Conservation (phyloP, 2,797 vertebrate genomes). For the Pseudochromis fuscus region DNA sequence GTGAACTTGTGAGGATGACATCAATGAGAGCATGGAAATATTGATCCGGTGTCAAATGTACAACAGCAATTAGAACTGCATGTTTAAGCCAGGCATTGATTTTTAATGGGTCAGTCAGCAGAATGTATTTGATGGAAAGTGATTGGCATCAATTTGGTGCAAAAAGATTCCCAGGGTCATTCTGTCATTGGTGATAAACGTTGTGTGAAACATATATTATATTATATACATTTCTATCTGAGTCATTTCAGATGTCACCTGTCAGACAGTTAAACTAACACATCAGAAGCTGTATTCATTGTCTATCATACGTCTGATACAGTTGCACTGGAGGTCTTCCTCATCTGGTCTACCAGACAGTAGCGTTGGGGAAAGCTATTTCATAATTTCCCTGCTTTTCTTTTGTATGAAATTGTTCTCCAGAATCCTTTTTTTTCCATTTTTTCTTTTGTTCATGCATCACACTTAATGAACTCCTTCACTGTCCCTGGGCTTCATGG, state of each 20-base stretch:
- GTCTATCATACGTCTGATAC: neutral
- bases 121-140: conserved; percentile 1
- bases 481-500: neutral
- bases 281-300: too few relatives aligned
- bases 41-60: conserved; percentile 45
- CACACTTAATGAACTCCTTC: neutral
- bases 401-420: neutral
- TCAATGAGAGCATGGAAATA: conserved; percentile 36
- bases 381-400: neutral
- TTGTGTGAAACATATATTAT: neutral
- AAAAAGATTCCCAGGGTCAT: neutral
- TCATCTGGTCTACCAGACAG: neutral
- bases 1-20: conserved; percentile 20
- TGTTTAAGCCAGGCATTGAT: conserved; percentile 53
- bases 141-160: conserved; percentile 14
- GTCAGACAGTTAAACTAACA: too few relatives aligned
- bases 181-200: neutral
- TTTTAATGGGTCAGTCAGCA: conserved; percentile 40
- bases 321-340: neutral
- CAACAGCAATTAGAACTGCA: conserved; percentile 30
- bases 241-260: neutral
- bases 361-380: neutral
- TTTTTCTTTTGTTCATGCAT: neutral
- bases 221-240: too few relatives aligned
- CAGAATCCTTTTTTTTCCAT: neutral